Conservation (phyloP, 2,888 invertebrate genomes). For the Sylvicola cinctus region DNA sequence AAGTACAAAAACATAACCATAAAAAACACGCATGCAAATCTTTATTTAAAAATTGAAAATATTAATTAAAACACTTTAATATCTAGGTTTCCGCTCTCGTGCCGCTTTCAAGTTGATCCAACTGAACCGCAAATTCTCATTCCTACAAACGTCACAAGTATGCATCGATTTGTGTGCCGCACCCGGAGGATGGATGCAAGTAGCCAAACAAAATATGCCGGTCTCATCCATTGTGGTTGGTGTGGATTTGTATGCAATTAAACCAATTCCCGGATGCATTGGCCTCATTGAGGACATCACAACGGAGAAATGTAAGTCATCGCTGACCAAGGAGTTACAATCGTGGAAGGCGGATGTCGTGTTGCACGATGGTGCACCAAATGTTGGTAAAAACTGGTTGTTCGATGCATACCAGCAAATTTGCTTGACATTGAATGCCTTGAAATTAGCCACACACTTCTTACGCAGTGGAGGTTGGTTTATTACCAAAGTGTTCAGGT, state of each 20-base stretch:
- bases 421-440: constrained; percentile 73
- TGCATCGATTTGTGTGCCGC: constrained; percentile 97
- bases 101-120: constrained; percentile 99
- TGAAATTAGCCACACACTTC: constrained; percentile 81
- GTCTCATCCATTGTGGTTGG: constrained; percentile 86
- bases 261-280: constrained; percentile 75
- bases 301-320: constrained; percentile 73
- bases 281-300: constrained; percentile 89
- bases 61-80: constrained; percentile 1
- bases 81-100: constrained; percentile 78
- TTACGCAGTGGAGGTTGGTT: constrained; percentile 88
- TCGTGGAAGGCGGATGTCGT: constrained; percentile 96
- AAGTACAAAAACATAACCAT: constrained; percentile 10
- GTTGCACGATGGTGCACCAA: constrained; percentile 95
- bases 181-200: constrained; percentile 99
- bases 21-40: neutral
- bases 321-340: constrained; percentile 67
- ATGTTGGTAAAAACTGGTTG: constrained; percentile 91
- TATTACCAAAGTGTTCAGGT: constrained; percentile 94
- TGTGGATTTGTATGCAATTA: constrained; percentile 90
- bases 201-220: constrained; percentile 95
- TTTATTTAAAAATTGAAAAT: too few species aligned
- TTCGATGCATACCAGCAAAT: constrained; percentile 94
- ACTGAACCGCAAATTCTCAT: constrained; percentile 90
- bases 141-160: constrained; percentile 88